Percentiles rank a stretch among this genome's conserved stretches.
These are phyloP conservation scores for Tokudaia tokunoshimensis DNA, from an alignment of 2,797 vertebrate genomes.

Conservation along the genomic window DNA sequence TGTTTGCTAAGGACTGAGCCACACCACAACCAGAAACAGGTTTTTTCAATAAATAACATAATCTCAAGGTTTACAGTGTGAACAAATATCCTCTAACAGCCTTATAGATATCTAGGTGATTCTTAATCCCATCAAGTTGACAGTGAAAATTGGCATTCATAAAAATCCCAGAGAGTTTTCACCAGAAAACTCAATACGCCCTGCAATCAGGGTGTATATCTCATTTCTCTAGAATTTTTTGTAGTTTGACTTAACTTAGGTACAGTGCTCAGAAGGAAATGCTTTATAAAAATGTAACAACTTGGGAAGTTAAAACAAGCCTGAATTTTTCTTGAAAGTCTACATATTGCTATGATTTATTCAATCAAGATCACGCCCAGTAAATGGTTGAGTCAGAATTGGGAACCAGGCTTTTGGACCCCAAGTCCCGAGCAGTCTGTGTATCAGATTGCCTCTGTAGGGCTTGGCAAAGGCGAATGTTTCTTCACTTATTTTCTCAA, in stretches of 20 bases:
- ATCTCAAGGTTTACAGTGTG: background rate
- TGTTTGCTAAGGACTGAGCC: background rate
- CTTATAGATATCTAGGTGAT: background rate
- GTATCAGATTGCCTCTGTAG: slow-evolving; percentile 2
- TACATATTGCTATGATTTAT: background rate
- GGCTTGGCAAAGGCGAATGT: background rate
- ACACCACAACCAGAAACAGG: background rate
- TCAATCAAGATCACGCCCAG: slow-evolving; percentile 1
- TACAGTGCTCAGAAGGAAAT: slow-evolving; percentile 32
- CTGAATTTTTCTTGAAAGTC: slow-evolving; percentile 13
- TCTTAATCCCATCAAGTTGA: background rate
- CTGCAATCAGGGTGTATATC: background rate
- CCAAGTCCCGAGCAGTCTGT: background rate
- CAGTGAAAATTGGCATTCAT: background rate
- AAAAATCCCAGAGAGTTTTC: background rate
- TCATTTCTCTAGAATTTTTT: background rate
- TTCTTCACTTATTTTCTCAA: background rate
- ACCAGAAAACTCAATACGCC: background rate
- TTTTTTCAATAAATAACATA: background rate
- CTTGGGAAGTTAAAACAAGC: background rate
- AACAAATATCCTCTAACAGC: too few species aligned
- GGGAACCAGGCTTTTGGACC: background rate
- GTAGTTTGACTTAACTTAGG: background rate
- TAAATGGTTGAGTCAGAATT: slow-evolving; percentile 24
- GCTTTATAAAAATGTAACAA: background rate